Evolutionary conservation across 2,797 vertebrate species (phyloP), one percentile per base, ranked within the genome.

Genomic region (Margarornis squamiger): DNA sequence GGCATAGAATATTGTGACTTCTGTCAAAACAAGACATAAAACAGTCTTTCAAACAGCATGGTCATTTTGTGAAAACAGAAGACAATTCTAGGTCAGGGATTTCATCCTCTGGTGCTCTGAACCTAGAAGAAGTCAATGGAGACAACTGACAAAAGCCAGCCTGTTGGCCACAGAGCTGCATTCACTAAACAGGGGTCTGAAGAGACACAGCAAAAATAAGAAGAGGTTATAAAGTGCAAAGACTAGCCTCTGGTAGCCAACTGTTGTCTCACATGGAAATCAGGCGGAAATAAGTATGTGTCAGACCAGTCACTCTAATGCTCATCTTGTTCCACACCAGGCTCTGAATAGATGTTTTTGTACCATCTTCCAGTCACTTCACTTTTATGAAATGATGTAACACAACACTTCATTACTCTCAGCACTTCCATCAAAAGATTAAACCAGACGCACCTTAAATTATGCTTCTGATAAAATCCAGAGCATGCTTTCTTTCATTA

Each of bases 381-480:
- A 59, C 58, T 88, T 92, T 58, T 58, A 74, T 38, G 68, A 93
- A 87, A 85, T 58, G 34, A 86, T 78, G 81, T 41, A 94, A 74
- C 61, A 57, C 49, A 91, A 49, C 45, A 45, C 38, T 87, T 93
- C 43, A 48, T 62, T 76, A 76, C 55, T 82, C 59, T 77, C 81
- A 92, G 72, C 24, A 76, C 67, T 91, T 75, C 89, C 59, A 74
- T 38, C 27, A 23, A 48, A 86, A 68, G 29, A 92, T 78, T 86
- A 75, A 95, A 94, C 91, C 39, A 94, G 79, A 86, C 88, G 63
- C 46, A 91, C 58, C 70, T 83, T 68, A 72, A 91, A 87, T 93
- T 80, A 82, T 41, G 49, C 58, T 90, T 65, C 78, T 80, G 57
- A 51, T 62, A 68, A 90, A 94, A 93, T 32, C 49, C 27, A 83